These are phyloP conservation scores for Tinea pellionella DNA, from an alignment of 2,888 invertebrate species.

Conservation along the genomic window DNA sequence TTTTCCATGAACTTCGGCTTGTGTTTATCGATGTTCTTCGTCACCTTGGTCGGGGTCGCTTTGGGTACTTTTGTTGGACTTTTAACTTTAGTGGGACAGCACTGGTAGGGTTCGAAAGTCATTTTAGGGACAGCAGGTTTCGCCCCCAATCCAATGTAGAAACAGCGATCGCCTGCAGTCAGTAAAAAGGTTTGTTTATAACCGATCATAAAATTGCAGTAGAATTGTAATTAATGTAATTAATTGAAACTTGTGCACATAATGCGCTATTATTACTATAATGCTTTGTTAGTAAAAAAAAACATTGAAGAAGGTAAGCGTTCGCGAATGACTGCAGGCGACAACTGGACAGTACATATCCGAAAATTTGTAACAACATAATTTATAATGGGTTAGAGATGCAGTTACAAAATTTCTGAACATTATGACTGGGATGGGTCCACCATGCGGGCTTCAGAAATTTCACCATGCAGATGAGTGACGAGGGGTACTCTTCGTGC, in stretches of 20 bases:
- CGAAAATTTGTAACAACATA: slow-evolving; percentile 2
- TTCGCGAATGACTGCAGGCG: slow-evolving; percentile 75
- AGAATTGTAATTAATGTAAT: slow-evolving; percentile 55
- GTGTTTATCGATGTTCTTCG: slow-evolving; percentile 60
- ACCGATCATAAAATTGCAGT: slow-evolving; percentile 50
- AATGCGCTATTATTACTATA: slow-evolving; percentile 59
- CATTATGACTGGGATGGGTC: slow-evolving; percentile 27
- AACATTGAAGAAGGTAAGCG: slow-evolving; percentile 64
- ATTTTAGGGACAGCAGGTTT: slow-evolving; percentile 80
- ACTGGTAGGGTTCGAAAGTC: slow-evolving; percentile 91
- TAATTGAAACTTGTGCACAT: slow-evolving; percentile 58
- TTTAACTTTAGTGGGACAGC: slow-evolving; percentile 88
- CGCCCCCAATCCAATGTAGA: slow-evolving; percentile 95
- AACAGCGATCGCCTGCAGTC: slow-evolving; percentile 96
- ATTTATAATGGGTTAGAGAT: neutral
- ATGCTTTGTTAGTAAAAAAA: slow-evolving; percentile 65
- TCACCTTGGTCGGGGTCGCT: slow-evolving; percentile 74
- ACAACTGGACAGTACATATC: slow-evolving; percentile 48
- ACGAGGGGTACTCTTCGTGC: slow-evolving; percentile 34
- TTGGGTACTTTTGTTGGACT: slow-evolving; percentile 84
- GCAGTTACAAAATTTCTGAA: slow-evolving; percentile 7
- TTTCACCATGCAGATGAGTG: slow-evolving; percentile 65
- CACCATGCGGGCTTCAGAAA: slow-evolving; percentile 49
- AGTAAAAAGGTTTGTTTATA: slow-evolving; percentile 87
- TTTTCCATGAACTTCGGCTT: slow-evolving; percentile 45